Conservation (phyloP, 2,797 vertebrate genomes). For the Antrozous pallidus region DNA sequence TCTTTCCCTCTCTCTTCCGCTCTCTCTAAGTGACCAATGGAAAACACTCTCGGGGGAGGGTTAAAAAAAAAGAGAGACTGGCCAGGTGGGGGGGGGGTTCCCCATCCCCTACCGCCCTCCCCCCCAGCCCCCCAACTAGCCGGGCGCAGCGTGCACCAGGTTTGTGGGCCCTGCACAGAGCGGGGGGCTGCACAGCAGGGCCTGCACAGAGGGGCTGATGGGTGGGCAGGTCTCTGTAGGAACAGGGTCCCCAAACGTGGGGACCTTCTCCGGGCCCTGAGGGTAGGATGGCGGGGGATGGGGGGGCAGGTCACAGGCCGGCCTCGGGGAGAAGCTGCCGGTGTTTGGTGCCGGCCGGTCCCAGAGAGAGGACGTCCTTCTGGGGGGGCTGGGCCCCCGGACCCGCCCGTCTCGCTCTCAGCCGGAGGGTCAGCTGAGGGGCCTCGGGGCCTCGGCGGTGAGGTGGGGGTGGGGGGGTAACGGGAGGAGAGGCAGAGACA, state of each 20-base stretch:
- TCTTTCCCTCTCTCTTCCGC: too few relatives aligned
- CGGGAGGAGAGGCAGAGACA: too few relatives aligned
- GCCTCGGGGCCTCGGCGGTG: background rate
- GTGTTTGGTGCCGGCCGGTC: background rate
- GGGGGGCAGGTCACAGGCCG: background rate
- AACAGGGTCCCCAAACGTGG: too few relatives aligned
- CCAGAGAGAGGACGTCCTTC: fast-evolving
- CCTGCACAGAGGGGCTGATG: background rate
- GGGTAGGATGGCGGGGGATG: too few relatives aligned
- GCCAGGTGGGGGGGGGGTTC: fast-evolving
- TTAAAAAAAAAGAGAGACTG: too few relatives aligned
- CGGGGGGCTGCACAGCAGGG: background rate
- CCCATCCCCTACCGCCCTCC: background rate
- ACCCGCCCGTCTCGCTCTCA: too few relatives aligned
- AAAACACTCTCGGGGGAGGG: too few relatives aligned
- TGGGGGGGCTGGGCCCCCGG: background rate
- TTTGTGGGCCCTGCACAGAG: fast-evolving
- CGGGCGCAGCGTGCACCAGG: fast-evolving
- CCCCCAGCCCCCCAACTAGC: background rate
- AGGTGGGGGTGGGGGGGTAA: fast-evolving
- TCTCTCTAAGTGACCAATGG: too few relatives aligned
- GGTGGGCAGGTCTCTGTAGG: too few relatives aligned
- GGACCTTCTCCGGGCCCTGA: background rate
- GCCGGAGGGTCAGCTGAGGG: too few relatives aligned
- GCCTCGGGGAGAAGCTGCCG: background rate